phyloP scores from a whole-genome alignment of 1,140 invertebrate genomes.

The Drosophila funebris region DNA sequence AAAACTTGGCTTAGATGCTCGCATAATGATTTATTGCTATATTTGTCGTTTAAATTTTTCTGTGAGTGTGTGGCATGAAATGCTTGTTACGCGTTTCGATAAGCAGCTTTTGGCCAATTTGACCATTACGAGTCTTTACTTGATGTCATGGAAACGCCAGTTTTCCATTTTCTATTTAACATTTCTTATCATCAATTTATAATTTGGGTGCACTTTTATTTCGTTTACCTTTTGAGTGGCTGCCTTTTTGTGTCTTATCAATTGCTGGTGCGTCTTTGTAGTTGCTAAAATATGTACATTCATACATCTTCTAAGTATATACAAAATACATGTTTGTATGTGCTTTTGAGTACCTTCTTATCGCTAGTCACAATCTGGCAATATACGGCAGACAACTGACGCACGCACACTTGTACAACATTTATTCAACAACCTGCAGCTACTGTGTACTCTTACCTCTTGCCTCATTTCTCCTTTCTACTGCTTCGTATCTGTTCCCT shows the following conservation, averaged over 20 bases:
- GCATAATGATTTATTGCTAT: not conserved
- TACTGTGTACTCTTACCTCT: not conserved
- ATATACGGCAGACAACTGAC: constrained; percentile 38
- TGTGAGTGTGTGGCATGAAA: constrained; percentile 1
- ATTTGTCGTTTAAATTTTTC: not conserved
- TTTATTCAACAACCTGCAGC: constrained; percentile 33
- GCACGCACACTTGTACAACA: constrained; percentile 8
- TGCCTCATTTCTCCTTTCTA: not conserved
- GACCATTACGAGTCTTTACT: constrained; percentile 3
- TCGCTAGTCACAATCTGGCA: constrained; percentile 57
- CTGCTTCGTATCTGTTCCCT: constrained; percentile 11
- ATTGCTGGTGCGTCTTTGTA: constrained; percentile 48
- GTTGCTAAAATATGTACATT: constrained; percentile 29
- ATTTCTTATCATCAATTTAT: constrained; percentile 15
- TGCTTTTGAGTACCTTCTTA: constrained; percentile 29
- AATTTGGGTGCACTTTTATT: constrained; percentile 10
- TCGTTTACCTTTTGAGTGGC: constrained; percentile 21
- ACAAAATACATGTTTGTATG: not conserved
- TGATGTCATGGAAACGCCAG: constrained; percentile 19
- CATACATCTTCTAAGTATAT: not conserved
- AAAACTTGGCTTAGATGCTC: not conserved
- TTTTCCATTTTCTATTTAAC: not conserved
- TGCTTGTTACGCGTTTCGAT: not conserved
- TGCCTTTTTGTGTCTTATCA: constrained; percentile 52
- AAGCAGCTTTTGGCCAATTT: constrained; percentile 34